Base-by-base conservation (phyloP, 1,140 invertebrate genomes). In the Drosophila malerkotliana region DNA sequence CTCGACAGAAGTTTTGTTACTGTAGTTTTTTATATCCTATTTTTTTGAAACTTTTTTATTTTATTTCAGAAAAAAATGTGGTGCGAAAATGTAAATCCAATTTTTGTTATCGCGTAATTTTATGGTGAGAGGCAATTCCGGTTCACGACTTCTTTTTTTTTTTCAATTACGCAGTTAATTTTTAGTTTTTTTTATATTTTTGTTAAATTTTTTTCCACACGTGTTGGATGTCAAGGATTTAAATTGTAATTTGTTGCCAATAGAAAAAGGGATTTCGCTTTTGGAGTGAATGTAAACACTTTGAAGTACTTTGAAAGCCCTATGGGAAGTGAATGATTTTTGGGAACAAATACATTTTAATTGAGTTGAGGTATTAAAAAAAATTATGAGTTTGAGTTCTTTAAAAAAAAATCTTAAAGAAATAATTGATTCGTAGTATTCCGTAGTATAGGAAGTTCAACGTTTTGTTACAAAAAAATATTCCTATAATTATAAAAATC, bases 41-140 rank as follows among this genome's bases (percentile, higher is more conserved):
- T 69, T 62, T 63, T 49, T 4, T 64, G 41, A 21, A 26, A 7
- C 18, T 12, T 39, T 14, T 41, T 62, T 76, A 54, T 51, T 72
- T 30, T 55, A 47, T 60, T 60, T 51, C 49, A 37, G 18, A 69
- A 68, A 37, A 37, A 37, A 54, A 63, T 21, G 63, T 51, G 55
- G 62, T 49, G 78, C 62, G 74, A 76, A 85, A 76, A 88, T 79
- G 78, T 67, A 88, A 87, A 87, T 87, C 82, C 79, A 82, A 82
- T 72, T 68, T 76, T 62, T 81, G 66, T 78, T 75, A 79, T 45
- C 78, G 82, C 82, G 82, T 72, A 71, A 82, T 82, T 82, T 87
- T 53, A 59, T 52, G 48, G 61, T 51, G 48, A 51, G 56, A 63
- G 44, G 44, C 44, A 47, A 47, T 47, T 51, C 58, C 64, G 53